Percentiles rank a stretch among this genome's conserved stretches.
phyloP scores from a whole-genome alignment of 1,140 invertebrate genomes.

The Trachelipus rathkii region DNA sequence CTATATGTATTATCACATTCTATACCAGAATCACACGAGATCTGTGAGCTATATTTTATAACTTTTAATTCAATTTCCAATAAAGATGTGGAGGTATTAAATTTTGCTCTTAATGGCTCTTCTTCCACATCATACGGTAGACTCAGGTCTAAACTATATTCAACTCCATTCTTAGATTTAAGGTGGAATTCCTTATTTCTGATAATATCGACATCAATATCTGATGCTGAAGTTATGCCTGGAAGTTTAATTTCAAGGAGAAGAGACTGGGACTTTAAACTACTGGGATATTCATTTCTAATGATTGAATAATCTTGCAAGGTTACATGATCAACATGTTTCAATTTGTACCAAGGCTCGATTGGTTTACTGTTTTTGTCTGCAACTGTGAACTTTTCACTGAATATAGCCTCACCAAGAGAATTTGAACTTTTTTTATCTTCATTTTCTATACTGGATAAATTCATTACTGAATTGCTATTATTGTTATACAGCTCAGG shows the following conservation, averaged over 20 bases:
- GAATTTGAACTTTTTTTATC: background rate
- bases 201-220: background rate
- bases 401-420: background rate
- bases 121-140: background rate
- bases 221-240: background rate
- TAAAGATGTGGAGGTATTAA: background rate
- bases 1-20: background rate
- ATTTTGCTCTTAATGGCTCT: background rate
- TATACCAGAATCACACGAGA: background rate
- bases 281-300: background rate
- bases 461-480: background rate
- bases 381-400: background rate
- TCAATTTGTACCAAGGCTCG: background rate
- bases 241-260: background rate
- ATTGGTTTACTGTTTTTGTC: background rate
- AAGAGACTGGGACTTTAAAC: background rate
- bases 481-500: background rate
- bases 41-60: background rate
- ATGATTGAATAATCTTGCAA: background rate
- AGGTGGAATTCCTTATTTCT: background rate
- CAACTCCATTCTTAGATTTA: background rate
- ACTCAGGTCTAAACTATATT: background rate
- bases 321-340: background rate
- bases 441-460: background rate
- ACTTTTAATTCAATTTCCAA: slow-evolving; percentile 3